A percentile compares a stretch with the other conserved stretches of the same genome.
Conservation (phyloP, 2,888 invertebrate genomes). For the Troides helena region DNA sequence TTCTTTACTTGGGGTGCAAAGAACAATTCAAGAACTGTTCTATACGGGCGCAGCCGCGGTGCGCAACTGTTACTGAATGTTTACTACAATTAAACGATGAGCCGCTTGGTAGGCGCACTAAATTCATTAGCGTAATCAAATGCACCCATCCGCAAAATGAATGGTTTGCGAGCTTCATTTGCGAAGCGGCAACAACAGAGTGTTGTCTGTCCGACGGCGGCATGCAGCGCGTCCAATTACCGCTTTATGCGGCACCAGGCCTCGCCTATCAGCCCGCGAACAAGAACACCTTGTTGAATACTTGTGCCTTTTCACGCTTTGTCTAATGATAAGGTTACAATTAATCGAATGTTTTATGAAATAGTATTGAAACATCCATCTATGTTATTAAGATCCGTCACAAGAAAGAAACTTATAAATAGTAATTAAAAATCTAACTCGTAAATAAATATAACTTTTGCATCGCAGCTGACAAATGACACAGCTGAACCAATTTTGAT, state of each 20-base stretch:
- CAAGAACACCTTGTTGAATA: constrained; percentile 27
- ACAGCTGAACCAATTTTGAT: too few species aligned
- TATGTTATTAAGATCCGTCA: background rate
- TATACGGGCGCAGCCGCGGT: background rate
- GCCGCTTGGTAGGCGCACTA: constrained; percentile 48
- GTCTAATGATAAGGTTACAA: constrained; percentile 3
- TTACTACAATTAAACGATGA: constrained; percentile 37
- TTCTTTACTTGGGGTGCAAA: too few species aligned
- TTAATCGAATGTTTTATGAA: background rate
- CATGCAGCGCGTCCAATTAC: constrained; percentile 28
- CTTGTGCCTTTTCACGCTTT: constrained; percentile 22
- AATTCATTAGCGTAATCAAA: constrained; percentile 53
- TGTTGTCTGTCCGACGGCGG: constrained; percentile 25
- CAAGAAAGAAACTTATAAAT: background rate
- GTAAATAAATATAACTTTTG: too few species aligned
- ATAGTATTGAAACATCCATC: background rate
- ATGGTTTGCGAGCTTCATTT: constrained; percentile 48
- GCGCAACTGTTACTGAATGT: background rate
- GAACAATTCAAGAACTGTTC: background rate
- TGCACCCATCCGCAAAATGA: constrained; percentile 62
- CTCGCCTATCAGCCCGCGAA: constrained; percentile 27
- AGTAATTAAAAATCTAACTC: background rate
- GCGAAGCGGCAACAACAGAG: constrained; percentile 30
- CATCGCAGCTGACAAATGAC: too few species aligned
- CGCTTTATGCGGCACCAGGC: constrained; percentile 22